These are phyloP conservation scores for Zeus faber DNA, from an alignment of 2,113 vertebrate species.

Conservation along the genomic window DNA sequence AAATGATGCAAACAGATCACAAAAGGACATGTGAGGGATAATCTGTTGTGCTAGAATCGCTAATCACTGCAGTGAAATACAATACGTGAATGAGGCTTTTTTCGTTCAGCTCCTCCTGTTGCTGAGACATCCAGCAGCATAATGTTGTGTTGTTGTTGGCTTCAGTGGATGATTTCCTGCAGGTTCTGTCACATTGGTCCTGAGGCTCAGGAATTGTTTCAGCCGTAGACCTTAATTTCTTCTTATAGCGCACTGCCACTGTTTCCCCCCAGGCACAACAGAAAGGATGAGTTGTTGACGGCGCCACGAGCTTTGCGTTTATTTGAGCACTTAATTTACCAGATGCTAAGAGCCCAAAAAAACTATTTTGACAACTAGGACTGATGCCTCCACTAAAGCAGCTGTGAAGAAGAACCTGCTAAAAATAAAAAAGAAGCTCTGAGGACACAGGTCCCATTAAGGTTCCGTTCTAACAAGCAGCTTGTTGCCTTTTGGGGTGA, in stretches of 20 bases:
- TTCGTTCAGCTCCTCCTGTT: background rate
- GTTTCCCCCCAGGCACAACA: background rate
- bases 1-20: too few relatives aligned
- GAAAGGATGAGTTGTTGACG: slow-evolving; percentile 26
- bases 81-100: too few relatives aligned
- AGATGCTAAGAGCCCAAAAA: slow-evolving; percentile 23
- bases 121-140: background rate
- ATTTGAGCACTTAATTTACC: slow-evolving; percentile 18
- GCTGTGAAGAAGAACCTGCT: slow-evolving; percentile 1
- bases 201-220: slow-evolving; percentile 4
- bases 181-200: slow-evolving; percentile 23
- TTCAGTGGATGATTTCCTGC: slow-evolving; percentile 14
- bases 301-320: slow-evolving; percentile 13
- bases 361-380: slow-evolving; percentile 10
- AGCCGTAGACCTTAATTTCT: slow-evolving; percentile 5
- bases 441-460: slow-evolving; percentile 11
- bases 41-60: too few relatives aligned
- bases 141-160: background rate
- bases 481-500: slow-evolving; percentile 17
- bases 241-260: background rate
- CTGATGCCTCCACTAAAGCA: slow-evolving; percentile 6
- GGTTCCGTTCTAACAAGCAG: slow-evolving; percentile 13
- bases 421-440: slow-evolving; percentile 33
- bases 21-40: background rate
- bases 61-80: background rate